Conservation (phyloP, 2,113 vertebrate genomes). For the Microtus ochrogaster region DNA sequence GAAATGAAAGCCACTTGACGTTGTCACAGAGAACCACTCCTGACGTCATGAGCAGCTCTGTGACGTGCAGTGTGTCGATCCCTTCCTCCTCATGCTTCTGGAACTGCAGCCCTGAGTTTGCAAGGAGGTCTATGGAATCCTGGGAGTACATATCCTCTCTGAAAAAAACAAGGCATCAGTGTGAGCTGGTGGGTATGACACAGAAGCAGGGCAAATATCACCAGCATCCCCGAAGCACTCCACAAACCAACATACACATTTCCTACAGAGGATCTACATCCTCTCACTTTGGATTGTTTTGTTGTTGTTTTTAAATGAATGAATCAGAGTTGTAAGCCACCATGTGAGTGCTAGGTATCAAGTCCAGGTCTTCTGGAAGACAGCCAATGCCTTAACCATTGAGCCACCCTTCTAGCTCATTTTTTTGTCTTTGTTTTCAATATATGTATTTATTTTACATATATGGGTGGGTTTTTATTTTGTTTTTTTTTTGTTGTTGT, state of each 20-base stretch:
- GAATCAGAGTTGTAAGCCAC: neutral
- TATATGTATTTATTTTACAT: neutral
- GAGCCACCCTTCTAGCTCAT: neutral
- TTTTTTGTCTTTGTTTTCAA: neutral
- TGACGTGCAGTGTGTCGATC: conserved; percentile 97
- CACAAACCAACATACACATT: neutral
- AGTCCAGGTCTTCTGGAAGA: neutral
- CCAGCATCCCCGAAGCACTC: neutral
- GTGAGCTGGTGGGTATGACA: neutral
- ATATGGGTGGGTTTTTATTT: too few relatives aligned
- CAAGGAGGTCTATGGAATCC: conserved; percentile 98
- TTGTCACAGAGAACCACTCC: conserved; percentile 98
- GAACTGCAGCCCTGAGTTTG: conserved; percentile 98
- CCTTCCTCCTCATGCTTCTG: conserved; percentile 99
- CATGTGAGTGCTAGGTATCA: neutral
- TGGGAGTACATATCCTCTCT: conserved; percentile 99
- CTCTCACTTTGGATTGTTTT: neutral
- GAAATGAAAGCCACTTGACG: conserved; percentile 98
- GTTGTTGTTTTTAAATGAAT: neutral
- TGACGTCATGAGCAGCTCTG: conserved; percentile 98
- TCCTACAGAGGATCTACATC: neutral
- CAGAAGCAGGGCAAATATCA: neutral
- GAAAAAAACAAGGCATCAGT: conserved; percentile 58
- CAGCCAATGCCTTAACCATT: neutral
- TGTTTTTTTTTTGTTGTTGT: too few relatives aligned